A percentile compares a stretch with the other conserved stretches of the same genome.
phyloP scores from a whole-genome alignment of 2,797 vertebrate species.

The Lepilemur ruficaudatus region DNA sequence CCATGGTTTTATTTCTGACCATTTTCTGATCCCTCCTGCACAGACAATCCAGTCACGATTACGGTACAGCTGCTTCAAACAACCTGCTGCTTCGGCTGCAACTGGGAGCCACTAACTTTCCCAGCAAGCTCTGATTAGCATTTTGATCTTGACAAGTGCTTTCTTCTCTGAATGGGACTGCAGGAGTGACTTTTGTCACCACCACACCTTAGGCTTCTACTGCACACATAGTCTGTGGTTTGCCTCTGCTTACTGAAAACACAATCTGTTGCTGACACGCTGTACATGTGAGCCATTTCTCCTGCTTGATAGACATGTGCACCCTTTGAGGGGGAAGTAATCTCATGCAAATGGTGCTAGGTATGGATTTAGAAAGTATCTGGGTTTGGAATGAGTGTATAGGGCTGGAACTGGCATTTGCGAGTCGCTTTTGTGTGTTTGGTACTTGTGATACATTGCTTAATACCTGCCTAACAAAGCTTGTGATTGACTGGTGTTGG shows the following conservation, averaged over 20 bases:
- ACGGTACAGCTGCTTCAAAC: conserved; percentile 67
- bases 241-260: conserved; percentile 74
- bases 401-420: background rate
- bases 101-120: conserved; percentile 79
- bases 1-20: background rate
- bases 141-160: conserved; percentile 84
- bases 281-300: conserved; percentile 40
- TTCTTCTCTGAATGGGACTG: conserved; percentile 81
- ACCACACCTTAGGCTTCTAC: conserved; percentile 74
- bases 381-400: background rate
- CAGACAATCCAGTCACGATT: conserved; percentile 53
- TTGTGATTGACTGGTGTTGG: background rate
- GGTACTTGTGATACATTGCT: background rate
- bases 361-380: conserved; percentile 36
- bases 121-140: conserved; percentile 82
- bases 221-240: conserved; percentile 53
- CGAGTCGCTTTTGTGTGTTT: background rate
- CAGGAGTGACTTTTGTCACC: conserved; percentile 77
- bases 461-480: background rate
- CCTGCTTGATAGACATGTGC: conserved; percentile 24
- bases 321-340: conserved; percentile 18
- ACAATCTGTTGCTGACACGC: conserved; percentile 56
- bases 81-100: conserved; percentile 68
- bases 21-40: background rate
- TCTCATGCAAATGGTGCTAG: conserved; percentile 4